phyloP scores from a whole-genome alignment of 1,140 invertebrate genomes.

The Luehdorfia chinensis region DNA sequence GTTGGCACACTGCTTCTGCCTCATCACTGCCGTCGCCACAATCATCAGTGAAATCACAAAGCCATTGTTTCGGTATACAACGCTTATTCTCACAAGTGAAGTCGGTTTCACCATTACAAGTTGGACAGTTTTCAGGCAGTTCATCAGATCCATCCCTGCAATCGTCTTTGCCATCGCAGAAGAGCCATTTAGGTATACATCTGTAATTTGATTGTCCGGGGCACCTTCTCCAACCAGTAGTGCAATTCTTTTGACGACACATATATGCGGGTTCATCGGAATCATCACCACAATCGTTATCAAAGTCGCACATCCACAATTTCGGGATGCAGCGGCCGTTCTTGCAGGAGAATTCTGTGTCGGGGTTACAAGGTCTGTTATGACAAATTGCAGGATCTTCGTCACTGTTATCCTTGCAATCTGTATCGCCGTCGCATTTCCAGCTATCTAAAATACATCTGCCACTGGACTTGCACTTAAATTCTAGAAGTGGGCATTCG shows the following conservation, averaged over 20 bases:
- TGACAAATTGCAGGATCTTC: slow-evolving; percentile 93
- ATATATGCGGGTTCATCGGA: slow-evolving; percentile 95
- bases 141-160: slow-evolving; percentile 96
- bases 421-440: slow-evolving; percentile 96
- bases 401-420: slow-evolving; percentile 96
- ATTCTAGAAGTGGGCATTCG: slow-evolving; percentile 94
- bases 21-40: slow-evolving; percentile 97
- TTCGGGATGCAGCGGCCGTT: slow-evolving; percentile 97
- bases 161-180: slow-evolving; percentile 96
- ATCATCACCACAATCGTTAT: slow-evolving; percentile 95
- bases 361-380: slow-evolving; percentile 88
- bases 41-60: slow-evolving; percentile 97
- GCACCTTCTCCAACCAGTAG: slow-evolving; percentile 93
- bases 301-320: slow-evolving; percentile 97
- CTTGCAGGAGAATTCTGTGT: slow-evolving; percentile 91
- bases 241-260: slow-evolving; percentile 94
- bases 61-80: slow-evolving; percentile 95
- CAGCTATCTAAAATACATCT: slow-evolving; percentile 96
- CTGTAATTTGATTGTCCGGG: slow-evolving; percentile 93
- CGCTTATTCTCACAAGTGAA: slow-evolving; percentile 95
- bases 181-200: slow-evolving; percentile 96
- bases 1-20: slow-evolving; percentile 85
- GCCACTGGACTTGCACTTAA: slow-evolving; percentile 94
- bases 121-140: slow-evolving; percentile 90
- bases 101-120: slow-evolving; percentile 92